phyloP scores from a whole-genome alignment of 2,797 vertebrate genomes.

The Fistularia commersonii region DNA sequence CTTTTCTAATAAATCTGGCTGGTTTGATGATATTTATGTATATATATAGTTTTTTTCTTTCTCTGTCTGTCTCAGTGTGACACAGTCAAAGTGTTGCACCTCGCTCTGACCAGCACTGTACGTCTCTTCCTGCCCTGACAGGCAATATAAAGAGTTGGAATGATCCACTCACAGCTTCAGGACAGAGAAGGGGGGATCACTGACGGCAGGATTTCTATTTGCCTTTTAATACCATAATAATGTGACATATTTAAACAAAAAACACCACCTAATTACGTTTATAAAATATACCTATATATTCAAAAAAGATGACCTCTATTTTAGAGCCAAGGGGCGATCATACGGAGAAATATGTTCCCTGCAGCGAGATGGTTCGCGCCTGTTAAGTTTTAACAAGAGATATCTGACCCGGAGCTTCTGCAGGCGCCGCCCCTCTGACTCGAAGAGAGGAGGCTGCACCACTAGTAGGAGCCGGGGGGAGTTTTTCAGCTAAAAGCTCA shows the following conservation, averaged over 20 bases:
- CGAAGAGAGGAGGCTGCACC: no score
- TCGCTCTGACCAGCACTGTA: conserved; percentile 8
- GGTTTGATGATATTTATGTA: conserved; percentile 9
- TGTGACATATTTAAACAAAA: no score
- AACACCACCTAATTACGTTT: no score
- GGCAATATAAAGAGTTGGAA: conserved; percentile 47
- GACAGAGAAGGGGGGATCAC: not conserved
- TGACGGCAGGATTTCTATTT: not conserved
- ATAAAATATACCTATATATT: no score
- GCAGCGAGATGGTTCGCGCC: conserved; percentile 38
- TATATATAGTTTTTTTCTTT: not conserved
- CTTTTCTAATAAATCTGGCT: not conserved
- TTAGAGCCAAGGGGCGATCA: no score
- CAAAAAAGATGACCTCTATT: no score
- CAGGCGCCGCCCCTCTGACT: conserved; percentile 9
- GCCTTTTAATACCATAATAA: not conserved
- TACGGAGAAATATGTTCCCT: conserved; percentile 2
- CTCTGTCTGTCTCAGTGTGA: not conserved
- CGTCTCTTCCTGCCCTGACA: conserved; percentile 8
- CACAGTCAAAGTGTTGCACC: rapidly evolving
- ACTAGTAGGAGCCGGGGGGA: no score
- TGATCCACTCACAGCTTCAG: conserved; percentile 22
- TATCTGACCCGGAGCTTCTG: conserved; percentile 53
- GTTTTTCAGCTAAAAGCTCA: no score
- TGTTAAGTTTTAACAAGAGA: conserved; percentile 45